Conservation (phyloP, 2,113 vertebrate genomes). For the Odocoileus hemionus region DNA sequence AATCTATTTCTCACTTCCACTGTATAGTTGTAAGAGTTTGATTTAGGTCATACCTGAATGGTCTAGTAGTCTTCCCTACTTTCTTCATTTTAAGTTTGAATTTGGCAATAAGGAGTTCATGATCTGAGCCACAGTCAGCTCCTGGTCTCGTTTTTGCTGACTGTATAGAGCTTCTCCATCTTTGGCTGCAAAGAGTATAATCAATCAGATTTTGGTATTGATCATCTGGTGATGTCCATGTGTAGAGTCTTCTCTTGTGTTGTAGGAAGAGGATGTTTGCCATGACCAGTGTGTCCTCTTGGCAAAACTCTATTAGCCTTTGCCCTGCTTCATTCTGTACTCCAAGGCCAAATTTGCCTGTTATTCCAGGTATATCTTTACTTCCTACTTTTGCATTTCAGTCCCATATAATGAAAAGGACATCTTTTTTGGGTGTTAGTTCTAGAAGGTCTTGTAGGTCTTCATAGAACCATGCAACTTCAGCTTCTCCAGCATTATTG, state of each 20-base stretch:
- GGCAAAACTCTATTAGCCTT: background rate
- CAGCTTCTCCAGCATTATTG: background rate
- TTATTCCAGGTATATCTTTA: background rate
- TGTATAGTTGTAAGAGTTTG: background rate
- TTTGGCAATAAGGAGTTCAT: background rate
- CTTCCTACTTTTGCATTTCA: background rate
- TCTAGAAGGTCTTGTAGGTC: background rate
- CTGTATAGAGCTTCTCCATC: background rate
- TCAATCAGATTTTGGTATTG: background rate
- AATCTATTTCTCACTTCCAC: background rate
- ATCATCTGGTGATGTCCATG: background rate
- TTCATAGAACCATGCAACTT: background rate
- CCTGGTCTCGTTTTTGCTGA: background rate
- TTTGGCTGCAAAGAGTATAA: background rate
- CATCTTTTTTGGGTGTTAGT: background rate
- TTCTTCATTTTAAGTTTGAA: background rate
- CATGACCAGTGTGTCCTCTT: background rate
- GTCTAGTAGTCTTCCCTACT: background rate
- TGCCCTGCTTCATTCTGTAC: background rate
- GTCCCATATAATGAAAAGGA: background rate
- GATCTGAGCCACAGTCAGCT: background rate
- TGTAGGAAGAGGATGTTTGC: background rate
- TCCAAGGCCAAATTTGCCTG: background rate
- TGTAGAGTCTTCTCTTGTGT: background rate
- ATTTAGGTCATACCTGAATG: background rate